Conservation (phyloP, 1,140 invertebrate species). For the Nylanderia fulva region DNA sequence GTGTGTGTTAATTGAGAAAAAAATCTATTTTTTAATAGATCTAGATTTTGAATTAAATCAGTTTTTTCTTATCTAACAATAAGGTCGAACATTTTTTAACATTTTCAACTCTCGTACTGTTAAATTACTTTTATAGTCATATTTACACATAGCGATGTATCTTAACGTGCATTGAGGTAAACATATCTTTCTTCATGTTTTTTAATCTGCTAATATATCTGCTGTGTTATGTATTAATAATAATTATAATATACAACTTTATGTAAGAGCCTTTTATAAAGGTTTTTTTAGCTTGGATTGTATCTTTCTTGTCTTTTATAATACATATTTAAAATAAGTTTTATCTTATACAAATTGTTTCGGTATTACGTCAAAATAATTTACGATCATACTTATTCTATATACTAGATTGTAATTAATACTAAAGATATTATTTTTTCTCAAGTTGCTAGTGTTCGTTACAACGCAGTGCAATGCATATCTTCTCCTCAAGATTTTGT, state of each 20-base stretch:
- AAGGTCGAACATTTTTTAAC: too few species aligned
- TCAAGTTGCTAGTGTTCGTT: conserved; percentile 13
- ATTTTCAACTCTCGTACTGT: too few species aligned
- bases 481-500: not conserved
- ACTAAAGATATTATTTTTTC: not conserved
- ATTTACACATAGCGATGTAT: not conserved
- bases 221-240: too few species aligned
- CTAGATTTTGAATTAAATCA: too few species aligned
- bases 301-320: not conserved
- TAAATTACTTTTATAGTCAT: too few species aligned
- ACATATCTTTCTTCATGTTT: too few species aligned
- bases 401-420: not conserved
- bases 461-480: conserved; percentile 11
- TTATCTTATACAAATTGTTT: not conserved
- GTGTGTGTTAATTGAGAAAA: too few species aligned
- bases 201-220: too few species aligned
- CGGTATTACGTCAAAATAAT: not conserved
- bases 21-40: too few species aligned
- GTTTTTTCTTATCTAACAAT: too few species aligned
- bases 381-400: not conserved
- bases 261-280: not conserved
- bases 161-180: not conserved
- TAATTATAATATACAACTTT: not conserved
- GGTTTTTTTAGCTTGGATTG: not conserved
- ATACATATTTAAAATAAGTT: not conserved